A percentile compares a stretch with the other conserved stretches of the same genome.
Evolutionary conservation across 2,888 invertebrate species (phyloP).

Genomic region (Euphydryas editha): DNA sequence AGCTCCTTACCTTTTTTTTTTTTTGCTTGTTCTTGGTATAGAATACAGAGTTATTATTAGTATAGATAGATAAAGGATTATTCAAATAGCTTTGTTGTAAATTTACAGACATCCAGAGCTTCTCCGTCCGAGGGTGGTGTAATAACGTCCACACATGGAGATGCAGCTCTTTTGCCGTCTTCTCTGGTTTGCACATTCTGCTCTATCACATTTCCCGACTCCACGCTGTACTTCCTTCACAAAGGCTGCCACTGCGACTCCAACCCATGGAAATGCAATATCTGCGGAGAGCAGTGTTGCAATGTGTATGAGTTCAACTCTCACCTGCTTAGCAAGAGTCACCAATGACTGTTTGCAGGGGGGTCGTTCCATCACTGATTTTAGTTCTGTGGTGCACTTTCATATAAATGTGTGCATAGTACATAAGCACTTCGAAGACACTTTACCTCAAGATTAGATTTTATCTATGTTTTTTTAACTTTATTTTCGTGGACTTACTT

Average conservation of each 20-base stretch:
- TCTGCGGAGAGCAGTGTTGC: constrained; percentile 97
- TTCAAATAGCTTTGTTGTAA: not conserved
- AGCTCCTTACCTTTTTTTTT: no score
- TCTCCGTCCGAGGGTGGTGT: constrained; percentile 83
- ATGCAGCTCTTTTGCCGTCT: constrained; percentile 69
- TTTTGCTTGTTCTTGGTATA: no score
- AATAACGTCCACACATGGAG: constrained; percentile 89
- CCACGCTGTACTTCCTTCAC: constrained; percentile 97
- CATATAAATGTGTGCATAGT: constrained; percentile 52
- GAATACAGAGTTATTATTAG: no score
- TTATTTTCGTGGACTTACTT: constrained; percentile 20
- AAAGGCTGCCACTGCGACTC: constrained; percentile 99
- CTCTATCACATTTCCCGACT: constrained; percentile 97
- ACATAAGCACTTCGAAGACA: constrained; percentile 71
- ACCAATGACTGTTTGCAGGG: constrained; percentile 87
- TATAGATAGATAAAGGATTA: not conserved
- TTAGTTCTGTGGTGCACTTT: constrained; percentile 50
- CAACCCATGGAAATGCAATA: constrained; percentile 98
- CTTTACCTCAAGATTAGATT: constrained; percentile 57
- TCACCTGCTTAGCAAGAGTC: constrained; percentile 96
- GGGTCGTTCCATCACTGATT: constrained; percentile 75
- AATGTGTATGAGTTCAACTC: constrained; percentile 99
- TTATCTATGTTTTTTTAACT: constrained; percentile 36
- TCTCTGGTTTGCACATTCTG: constrained; percentile 94
- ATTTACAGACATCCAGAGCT: constrained; percentile 70